phyloP scores from a whole-genome alignment of 2,888 invertebrate genomes.

The Halictus quadricinctus region DNA sequence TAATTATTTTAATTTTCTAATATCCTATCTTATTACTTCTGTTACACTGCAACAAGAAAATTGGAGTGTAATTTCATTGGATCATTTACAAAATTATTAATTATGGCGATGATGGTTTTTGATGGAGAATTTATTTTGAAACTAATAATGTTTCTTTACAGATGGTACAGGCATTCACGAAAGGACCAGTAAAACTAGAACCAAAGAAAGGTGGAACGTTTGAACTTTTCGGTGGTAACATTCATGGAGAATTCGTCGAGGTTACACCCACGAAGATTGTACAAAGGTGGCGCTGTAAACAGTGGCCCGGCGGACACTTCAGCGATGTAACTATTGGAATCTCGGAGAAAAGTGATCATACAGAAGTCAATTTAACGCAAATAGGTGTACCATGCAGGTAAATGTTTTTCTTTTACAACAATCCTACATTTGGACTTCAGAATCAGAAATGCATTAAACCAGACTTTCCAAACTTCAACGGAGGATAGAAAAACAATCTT shows the following conservation, averaged over 20 bases:
- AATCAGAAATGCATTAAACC: not conserved
- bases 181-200: conserved; percentile 91
- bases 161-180: conserved; percentile 96
- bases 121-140: not conserved
- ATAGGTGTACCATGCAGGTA: conserved; percentile 91
- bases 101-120: not conserved
- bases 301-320: conserved; percentile 96
- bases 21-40: not conserved
- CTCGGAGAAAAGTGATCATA: conserved; percentile 94
- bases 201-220: conserved; percentile 93
- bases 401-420: not conserved
- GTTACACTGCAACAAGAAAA: not conserved
- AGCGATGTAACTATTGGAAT: conserved; percentile 94
- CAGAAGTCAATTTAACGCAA: conserved; percentile 92
- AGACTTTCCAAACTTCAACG: too few relatives aligned
- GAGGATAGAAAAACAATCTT: not conserved
- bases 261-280: conserved; percentile 92
- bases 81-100: not conserved
- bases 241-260: conserved; percentile 94
- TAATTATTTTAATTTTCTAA: not conserved
- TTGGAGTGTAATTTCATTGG: not conserved
- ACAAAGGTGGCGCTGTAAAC: conserved; percentile 96
- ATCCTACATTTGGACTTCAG: not conserved
- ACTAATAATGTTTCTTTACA: conserved; percentile 67
- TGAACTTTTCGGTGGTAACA: conserved; percentile 95